Evolutionary conservation across 2,113 vertebrate species (phyloP).

Genomic region (Aphyosemion australe): DNA sequence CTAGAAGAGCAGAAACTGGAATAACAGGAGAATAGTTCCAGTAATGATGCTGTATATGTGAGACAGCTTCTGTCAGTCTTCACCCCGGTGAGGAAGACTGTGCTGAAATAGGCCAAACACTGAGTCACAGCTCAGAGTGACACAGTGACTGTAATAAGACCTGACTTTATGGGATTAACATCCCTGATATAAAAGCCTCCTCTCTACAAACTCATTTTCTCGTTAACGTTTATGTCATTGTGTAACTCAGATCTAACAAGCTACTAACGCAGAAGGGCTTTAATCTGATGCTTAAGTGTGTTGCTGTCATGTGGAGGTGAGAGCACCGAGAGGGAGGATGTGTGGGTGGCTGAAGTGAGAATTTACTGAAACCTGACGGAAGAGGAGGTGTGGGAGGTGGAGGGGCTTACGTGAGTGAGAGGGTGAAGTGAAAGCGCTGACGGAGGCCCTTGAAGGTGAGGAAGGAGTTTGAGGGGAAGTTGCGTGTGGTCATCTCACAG

Average conservation of each 20-base stretch:
- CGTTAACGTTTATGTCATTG: background rate
- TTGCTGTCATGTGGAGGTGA: constrained; percentile 42
- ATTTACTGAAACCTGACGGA: constrained; percentile 7
- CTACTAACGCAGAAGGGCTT: constrained; percentile 15
- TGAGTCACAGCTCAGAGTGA: constrained; percentile 49
- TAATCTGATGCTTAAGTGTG: constrained; percentile 28
- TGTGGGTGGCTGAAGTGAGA: constrained; percentile 40
- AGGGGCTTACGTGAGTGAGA: constrained; percentile 88
- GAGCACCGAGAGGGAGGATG: constrained; percentile 19
- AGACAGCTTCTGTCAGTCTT: constrained; percentile 5
- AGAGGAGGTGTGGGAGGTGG: constrained; percentile 13
- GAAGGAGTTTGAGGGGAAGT: constrained; percentile 89
- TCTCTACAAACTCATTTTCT: constrained; percentile 32
- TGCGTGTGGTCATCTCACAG: constrained; percentile 91
- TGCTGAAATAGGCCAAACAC: constrained; percentile 27
- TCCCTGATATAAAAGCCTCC: constrained; percentile 28
- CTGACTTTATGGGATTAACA: constrained; percentile 42
- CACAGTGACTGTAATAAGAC: constrained; percentile 49
- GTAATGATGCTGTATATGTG: background rate
- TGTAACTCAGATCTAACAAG: background rate
- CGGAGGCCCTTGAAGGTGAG: constrained; percentile 93
- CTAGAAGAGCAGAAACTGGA: too few species aligned
- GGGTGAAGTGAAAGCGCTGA: constrained; percentile 95
- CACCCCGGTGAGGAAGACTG: constrained; percentile 25
- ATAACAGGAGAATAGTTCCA: too few species aligned